Conservation (phyloP, 53 echinoderm and acorn worm species). For the Echinarachnius parma region DNA sequence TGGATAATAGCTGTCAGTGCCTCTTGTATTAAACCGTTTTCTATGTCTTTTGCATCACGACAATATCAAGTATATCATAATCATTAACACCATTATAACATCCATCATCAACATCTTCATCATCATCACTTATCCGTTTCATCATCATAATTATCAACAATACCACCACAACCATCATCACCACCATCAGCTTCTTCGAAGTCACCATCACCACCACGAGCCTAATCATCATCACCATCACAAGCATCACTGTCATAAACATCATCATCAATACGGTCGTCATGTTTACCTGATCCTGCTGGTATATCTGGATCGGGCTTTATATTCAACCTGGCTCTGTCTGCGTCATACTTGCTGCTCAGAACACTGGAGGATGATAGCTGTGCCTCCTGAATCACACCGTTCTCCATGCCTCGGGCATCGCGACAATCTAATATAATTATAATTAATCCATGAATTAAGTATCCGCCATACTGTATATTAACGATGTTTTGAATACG, state of each 20-base stretch:
- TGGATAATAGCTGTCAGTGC: no score
- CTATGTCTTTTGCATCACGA: no score
- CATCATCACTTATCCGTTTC: not conserved
- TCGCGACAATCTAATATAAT: conserved; percentile 78
- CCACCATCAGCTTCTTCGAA: conserved; percentile 8
- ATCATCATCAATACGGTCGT: no score
- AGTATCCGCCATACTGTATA: no score
- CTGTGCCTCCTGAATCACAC: conserved; percentile 73
- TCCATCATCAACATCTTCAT: not conserved
- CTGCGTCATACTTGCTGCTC: conserved; percentile 42
- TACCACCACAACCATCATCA: conserved; percentile 4
- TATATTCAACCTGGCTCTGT: conserved; percentile 67
- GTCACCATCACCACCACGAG: conserved; percentile 11
- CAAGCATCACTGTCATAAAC: no score
- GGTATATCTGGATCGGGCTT: conserved; percentile 56
- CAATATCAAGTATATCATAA: not conserved
- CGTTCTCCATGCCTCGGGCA: conserved; percentile 63
- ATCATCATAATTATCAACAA: not conserved
- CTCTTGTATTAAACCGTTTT: no score
- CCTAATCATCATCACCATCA: conserved; percentile 1
- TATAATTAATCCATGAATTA: no score
- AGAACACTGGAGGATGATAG: conserved; percentile 50
- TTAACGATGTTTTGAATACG: no score
- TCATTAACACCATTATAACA: not conserved
- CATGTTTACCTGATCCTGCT: conserved; percentile 77